These are phyloP conservation scores for Macrostomum lignano DNA, from an alignment of 1,140 invertebrate species.

Conservation along the genomic window DNA sequence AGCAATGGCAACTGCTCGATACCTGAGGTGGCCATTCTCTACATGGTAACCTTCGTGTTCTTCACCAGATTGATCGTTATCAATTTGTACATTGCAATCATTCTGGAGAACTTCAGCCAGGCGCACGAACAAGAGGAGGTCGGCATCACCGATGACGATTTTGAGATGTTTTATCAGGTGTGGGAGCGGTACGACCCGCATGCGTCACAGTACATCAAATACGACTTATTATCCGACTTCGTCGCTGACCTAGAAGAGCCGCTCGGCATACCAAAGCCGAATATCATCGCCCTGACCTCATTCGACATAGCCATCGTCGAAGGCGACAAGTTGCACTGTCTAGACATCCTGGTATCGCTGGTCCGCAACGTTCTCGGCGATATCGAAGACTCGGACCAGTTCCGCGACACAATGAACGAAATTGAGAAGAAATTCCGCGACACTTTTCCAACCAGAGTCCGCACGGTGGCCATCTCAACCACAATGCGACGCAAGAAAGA, in stretches of 20 bases:
- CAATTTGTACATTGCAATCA: conserved; percentile 5
- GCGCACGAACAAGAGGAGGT: conserved; percentile 9
- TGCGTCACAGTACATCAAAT: conserved; percentile 74
- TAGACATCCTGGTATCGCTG: conserved; percentile 67
- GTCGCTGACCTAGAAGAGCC: conserved; percentile 70
- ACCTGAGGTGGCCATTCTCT: conserved; percentile 3
- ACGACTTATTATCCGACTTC: conserved; percentile 67
- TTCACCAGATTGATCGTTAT: conserved; percentile 5
- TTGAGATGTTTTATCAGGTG: conserved; percentile 83
- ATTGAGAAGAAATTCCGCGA: too few relatives aligned
- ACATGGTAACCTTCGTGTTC: conserved; percentile 6
- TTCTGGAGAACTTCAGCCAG: conserved; percentile 4
- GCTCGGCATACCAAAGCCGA: conserved; percentile 57
- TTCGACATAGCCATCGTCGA: conserved; percentile 77
- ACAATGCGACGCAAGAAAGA: conserved; percentile 76
- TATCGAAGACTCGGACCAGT: conserved; percentile 72
- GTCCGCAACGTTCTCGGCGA: conserved; percentile 71
- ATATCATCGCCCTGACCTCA: conserved; percentile 67
- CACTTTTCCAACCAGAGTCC: conserved; percentile 57
- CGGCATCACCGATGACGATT: conserved; percentile 76
- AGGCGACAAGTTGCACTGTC: conserved; percentile 75
- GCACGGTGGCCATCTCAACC: conserved; percentile 65
- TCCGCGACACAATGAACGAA: conserved; percentile 52
- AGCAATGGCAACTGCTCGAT: conserved; percentile 5
- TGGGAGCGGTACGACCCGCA: conserved; percentile 89